phyloP scores from a whole-genome alignment of 1,140 invertebrate genomes.

The Copidosoma floridanum region DNA sequence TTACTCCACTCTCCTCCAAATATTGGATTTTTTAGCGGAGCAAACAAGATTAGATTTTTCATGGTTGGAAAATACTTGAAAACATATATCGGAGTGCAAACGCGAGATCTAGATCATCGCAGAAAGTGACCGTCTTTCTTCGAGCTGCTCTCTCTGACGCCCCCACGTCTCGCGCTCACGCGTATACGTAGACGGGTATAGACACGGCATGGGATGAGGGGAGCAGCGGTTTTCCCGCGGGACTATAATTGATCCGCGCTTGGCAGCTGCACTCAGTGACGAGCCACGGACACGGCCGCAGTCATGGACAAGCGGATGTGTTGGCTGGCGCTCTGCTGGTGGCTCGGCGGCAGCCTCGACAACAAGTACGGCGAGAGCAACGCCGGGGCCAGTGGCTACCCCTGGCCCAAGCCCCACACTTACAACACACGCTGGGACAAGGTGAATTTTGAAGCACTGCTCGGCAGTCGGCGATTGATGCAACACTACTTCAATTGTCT shows the following conservation, averaged over 20 bases:
- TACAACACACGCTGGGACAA: constrained; percentile 56
- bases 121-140: too few species aligned
- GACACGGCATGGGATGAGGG: too few species aligned
- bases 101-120: too few species aligned
- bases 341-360: constrained; percentile 20
- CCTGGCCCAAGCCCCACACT: constrained; percentile 17
- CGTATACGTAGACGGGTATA: not conserved
- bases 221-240: too few species aligned
- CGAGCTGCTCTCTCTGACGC: not conserved
- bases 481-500: constrained; percentile 62
- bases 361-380: not conserved
- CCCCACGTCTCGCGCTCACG: not conserved
- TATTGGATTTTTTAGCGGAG: too few species aligned
- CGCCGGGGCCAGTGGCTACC: not conserved
- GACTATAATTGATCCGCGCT: constrained; percentile 1
- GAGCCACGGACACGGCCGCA: not conserved
- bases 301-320: constrained; percentile 25
- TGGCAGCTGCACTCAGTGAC: not conserved
- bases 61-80: too few species aligned
- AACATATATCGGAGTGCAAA: too few species aligned
- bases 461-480: constrained; percentile 59
- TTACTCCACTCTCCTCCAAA: too few species aligned
- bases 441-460: constrained; percentile 58
- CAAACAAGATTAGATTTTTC: too few species aligned
- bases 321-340: constrained; percentile 23